A percentile compares a stretch with the other conserved stretches of the same genome.
phyloP scores from a whole-genome alignment of 2,888 invertebrate genomes.

The Brenthis ino region DNA sequence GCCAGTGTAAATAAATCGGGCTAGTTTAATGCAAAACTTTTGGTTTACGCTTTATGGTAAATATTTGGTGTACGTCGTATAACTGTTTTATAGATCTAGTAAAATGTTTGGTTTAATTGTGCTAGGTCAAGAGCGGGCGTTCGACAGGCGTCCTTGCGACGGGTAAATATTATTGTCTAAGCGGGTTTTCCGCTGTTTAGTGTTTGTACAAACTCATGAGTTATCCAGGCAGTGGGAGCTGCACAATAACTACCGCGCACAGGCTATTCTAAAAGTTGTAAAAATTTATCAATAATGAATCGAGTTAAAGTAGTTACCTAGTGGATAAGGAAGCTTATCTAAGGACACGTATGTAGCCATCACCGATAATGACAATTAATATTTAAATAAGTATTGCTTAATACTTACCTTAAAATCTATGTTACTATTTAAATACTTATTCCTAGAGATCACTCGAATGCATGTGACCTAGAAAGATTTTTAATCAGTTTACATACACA shows the following conservation, averaged over 20 bases:
- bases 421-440: too few relatives aligned
- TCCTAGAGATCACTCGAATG: too few relatives aligned
- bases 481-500: too few relatives aligned
- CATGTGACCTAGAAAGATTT: too few relatives aligned
- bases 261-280: too few relatives aligned
- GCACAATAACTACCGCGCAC: constrained; percentile 48
- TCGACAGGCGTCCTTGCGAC: constrained; percentile 81
- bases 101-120: constrained; percentile 82
- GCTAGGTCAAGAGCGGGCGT: constrained; percentile 81
- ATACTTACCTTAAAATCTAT: too few relatives aligned
- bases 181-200: constrained; percentile 78
- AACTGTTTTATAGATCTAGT: constrained; percentile 81
- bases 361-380: too few relatives aligned
- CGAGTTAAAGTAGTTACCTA: too few relatives aligned
- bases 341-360: too few relatives aligned
- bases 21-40: constrained; percentile 81
- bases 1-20: constrained; percentile 75
- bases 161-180: constrained; percentile 82
- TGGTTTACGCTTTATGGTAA: constrained; percentile 83
- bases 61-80: constrained; percentile 81
- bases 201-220: constrained; percentile 69
- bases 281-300: too few relatives aligned
- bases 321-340: too few relatives aligned
- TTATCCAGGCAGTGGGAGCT: constrained; percentile 56
- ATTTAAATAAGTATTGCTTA: too few relatives aligned